Base-by-base conservation (phyloP, 2,888 invertebrate species). In the Gari tellinella region DNA sequence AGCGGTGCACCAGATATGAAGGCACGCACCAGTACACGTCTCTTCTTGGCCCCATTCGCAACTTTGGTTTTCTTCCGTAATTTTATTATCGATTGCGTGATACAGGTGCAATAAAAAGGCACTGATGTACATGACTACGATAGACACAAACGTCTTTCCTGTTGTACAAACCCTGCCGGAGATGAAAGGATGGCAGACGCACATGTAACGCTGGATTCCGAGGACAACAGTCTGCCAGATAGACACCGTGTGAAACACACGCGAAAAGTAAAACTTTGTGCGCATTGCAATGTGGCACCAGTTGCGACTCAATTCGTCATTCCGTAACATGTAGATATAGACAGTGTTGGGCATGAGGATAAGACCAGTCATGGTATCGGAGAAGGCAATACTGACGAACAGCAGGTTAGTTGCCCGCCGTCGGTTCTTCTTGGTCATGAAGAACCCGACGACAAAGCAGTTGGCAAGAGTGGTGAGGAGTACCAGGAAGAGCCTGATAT, bases 221-320 rank as follows among this genome's bases (percentile, higher is more conserved):
- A 84, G 57, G 0, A 73, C 17, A 0, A 84, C 77, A 1, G 82
- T 82, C 68, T 81, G 68, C 83, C 83, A 84, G 23, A 84, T 74
- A 2, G 83, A 84, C 2, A 79, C 80, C 1, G 83, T 84, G 17
- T 84, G 83, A 15, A 79, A 68, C 21, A 64, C 67, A 0, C 40
- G 64, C 3, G 72, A 67, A 15, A 79, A 26, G 41, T 68, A 67
- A 10, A 79, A 49, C 40, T 63, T 21, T 25, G 55, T 17, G 3
- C 53, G 23, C 72, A 79, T 74, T 45, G 55, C 64, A 2, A 56
- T 3, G 14, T 31, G 38, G 21, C 79, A 79, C 74, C 55, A 53
- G 1, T 17, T 46, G 19, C 15, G 43, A 7, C 64, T 52, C 7
- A 73, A 25, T 0, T 23, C 8, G 0, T 41, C 51, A 7, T 49